Percentiles rank a stretch among this genome's conserved stretches.
Evolutionary conservation across 2,888 invertebrate genomes (phyloP).

Genomic region (Rhamphomyia laevipes): DNA sequence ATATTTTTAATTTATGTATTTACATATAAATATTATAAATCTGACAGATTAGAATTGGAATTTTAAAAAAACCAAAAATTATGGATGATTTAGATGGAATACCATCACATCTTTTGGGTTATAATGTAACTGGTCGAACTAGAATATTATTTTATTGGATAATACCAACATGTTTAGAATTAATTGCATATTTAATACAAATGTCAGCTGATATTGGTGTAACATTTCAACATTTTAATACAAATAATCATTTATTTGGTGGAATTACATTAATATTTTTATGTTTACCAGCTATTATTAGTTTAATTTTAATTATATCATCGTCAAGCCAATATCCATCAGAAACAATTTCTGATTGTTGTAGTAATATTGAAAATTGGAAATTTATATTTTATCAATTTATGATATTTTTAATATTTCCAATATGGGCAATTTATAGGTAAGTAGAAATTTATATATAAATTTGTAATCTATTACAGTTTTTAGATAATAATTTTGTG

Average conservation of each 20-base stretch:
- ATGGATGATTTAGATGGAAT: slow-evolving; percentile 22
- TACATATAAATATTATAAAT: no score
- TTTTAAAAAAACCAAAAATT: no score
- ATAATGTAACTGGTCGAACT: slow-evolving; percentile 24
- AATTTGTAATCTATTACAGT: no score
- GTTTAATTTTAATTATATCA: slow-evolving; percentile 46
- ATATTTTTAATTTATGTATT: no score
- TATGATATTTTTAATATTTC: slow-evolving; percentile 43
- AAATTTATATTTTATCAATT: slow-evolving; percentile 40
- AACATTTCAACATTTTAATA: slow-evolving; percentile 49
- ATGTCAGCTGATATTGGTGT: slow-evolving; percentile 57
- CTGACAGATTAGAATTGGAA: no score
- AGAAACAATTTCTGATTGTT: slow-evolving; percentile 22
- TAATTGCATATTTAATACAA: slow-evolving; percentile 52
- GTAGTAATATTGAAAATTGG: slow-evolving; percentile 38
- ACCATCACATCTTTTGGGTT: slow-evolving; percentile 31
- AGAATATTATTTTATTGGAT: slow-evolving; percentile 37
- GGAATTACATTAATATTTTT: slow-evolving; percentile 39
- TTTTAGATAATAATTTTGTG: not conserved
- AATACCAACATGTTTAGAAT: slow-evolving; percentile 45
- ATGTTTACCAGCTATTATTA: slow-evolving; percentile 45
- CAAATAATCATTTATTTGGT: slow-evolving; percentile 43
- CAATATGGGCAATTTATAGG: slow-evolving; percentile 20
- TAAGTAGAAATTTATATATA: not conserved
- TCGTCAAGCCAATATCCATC: slow-evolving; percentile 46